Evolutionary conservation across 2,797 vertebrate species (phyloP).

Genomic region (Characodon lateralis): DNA sequence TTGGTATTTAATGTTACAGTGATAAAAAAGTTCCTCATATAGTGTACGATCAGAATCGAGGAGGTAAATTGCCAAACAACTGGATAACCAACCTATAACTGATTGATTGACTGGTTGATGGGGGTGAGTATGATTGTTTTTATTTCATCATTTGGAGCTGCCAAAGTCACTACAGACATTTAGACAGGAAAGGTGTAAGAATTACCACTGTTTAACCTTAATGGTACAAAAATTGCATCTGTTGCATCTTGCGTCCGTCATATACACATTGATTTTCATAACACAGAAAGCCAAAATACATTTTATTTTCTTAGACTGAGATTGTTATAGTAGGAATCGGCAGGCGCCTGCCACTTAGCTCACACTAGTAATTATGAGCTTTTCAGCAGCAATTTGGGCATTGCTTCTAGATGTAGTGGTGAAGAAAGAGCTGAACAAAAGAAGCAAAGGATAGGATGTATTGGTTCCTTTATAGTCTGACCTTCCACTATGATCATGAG

Average conservation of each 20-base stretch:
- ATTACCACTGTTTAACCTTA: not conserved
- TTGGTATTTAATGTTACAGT: too few species aligned
- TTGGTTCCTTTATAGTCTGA: not conserved
- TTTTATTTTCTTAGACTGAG: not conserved
- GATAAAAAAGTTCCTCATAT: too few species aligned
- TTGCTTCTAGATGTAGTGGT: not conserved
- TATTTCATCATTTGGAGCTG: too few species aligned
- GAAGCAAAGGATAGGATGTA: not conserved
- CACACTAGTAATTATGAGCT: not conserved
- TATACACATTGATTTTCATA: not conserved
- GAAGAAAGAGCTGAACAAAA: not conserved
- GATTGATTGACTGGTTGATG: not conserved
- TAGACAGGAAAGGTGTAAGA: not conserved
- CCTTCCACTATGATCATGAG: not conserved
- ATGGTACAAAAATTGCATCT: not conserved
- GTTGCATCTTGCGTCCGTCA: not conserved
- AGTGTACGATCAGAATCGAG: not conserved
- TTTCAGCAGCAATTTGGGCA: not conserved
- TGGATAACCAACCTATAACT: not conserved
- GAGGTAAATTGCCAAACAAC: not conserved
- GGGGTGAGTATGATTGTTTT: not conserved
- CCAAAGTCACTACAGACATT: too few species aligned
- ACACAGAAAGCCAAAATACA: not conserved
- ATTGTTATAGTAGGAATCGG: not conserved
- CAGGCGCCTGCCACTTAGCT: not conserved